Conservation (phyloP, 2,797 vertebrate species). For the Acrocephalus scirpaceus region DNA sequence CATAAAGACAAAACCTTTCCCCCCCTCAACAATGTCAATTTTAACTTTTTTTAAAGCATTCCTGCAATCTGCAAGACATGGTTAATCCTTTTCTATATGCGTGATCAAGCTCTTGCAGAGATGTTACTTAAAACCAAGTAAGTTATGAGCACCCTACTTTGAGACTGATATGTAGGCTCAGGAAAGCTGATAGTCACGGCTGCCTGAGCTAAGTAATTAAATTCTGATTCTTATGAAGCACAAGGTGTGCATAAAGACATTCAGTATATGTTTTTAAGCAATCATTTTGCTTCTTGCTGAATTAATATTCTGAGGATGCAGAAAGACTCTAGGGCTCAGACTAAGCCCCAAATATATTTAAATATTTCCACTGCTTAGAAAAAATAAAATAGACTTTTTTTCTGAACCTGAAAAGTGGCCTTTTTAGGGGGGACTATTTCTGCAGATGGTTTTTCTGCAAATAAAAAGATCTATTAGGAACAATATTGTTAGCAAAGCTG, state of each 20-base stretch:
- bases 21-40: background rate
- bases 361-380: background rate
- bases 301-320: background rate
- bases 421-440: fast-evolving
- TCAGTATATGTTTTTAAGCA: background rate
- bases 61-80: background rate
- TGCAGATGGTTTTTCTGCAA: background rate
- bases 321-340: background rate
- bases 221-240: background rate
- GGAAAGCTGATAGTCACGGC: background rate
- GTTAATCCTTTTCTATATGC: background rate
- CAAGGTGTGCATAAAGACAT: background rate
- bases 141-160: background rate
- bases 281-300: background rate
- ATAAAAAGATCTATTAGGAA: background rate
- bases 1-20: background rate
- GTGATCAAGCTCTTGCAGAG: background rate
- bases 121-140: background rate
- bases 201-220: background rate
- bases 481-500: background rate
- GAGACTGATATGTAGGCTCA: background rate
- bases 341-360: background rate
- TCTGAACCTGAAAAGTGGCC: background rate
- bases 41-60: background rate
- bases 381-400: background rate